These are phyloP conservation scores for Taenaris catops DNA, from an alignment of 2,888 invertebrate species.

Conservation along the genomic window DNA sequence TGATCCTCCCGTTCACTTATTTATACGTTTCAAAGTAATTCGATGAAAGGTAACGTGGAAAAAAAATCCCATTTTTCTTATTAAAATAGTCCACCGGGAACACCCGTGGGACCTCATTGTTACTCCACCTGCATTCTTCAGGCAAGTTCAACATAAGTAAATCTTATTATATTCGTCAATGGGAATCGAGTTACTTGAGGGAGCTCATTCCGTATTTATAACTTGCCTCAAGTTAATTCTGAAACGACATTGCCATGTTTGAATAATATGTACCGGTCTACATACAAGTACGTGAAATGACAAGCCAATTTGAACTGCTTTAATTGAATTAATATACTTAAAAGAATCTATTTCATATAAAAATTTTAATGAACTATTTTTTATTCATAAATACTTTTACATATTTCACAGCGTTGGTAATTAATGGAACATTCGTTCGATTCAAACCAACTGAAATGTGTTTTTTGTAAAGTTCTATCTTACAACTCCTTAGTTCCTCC, in stretches of 20 bases:
- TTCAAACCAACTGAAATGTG: too few species aligned
- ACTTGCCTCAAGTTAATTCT: constrained; percentile 27
- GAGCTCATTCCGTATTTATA: constrained; percentile 56
- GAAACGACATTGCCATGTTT: constrained; percentile 14
- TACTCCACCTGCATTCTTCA: constrained; percentile 64
- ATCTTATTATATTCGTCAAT: constrained; percentile 68
- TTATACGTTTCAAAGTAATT: constrained; percentile 72
- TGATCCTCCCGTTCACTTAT: constrained; percentile 66
- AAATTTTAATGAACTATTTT: too few species aligned
- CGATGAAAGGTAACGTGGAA: constrained; percentile 43
- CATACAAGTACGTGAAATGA: not conserved
- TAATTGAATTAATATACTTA: too few species aligned
- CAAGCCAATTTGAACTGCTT: constrained; percentile 1
- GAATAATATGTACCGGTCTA: constrained; percentile 1
- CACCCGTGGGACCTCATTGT: constrained; percentile 61
- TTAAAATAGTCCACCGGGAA: constrained; percentile 70
- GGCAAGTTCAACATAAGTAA: constrained; percentile 57
- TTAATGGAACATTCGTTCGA: too few species aligned
- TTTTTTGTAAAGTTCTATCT: too few species aligned
- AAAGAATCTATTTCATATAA: too few species aligned
- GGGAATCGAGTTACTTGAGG: constrained; percentile 63
- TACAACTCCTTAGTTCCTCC: too few species aligned
- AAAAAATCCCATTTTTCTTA: constrained; percentile 55
- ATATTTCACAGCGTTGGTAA: too few species aligned
- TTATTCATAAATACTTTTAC: too few species aligned